These are phyloP conservation scores for Beris chalybata DNA, from an alignment of 2,888 invertebrate species.

Conservation along the genomic window DNA sequence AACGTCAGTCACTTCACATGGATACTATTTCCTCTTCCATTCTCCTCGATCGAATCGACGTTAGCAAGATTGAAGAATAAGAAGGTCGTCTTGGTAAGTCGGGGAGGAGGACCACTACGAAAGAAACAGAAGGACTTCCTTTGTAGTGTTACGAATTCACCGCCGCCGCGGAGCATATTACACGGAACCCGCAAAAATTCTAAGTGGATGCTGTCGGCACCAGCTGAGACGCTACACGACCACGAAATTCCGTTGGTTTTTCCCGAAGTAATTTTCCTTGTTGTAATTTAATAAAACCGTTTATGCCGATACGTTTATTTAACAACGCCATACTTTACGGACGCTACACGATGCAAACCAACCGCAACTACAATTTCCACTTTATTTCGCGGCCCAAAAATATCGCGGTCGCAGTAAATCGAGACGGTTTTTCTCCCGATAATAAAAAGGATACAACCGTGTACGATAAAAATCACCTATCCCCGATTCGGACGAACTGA, in stretches of 20 bases:
- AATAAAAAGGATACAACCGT: slow-evolving; percentile 1
- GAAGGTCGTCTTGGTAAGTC: background rate
- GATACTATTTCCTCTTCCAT: background rate
- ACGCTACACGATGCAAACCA: too few species aligned
- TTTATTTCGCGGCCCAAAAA: too few species aligned
- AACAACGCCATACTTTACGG: too few species aligned
- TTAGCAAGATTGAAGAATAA: background rate
- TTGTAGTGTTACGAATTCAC: too few species aligned
- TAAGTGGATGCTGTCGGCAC: background rate
- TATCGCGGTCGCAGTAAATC: too few species aligned
- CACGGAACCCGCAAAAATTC: background rate
- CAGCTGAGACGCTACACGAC: background rate
- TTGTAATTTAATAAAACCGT: too few species aligned
- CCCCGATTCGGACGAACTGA: background rate
- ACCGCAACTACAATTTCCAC: too few species aligned
- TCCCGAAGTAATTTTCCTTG: too few species aligned
- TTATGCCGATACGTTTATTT: too few species aligned
- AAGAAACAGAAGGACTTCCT: background rate
- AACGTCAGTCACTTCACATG: background rate
- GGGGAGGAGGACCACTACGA: background rate
- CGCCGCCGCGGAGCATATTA: background rate
- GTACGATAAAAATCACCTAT: background rate
- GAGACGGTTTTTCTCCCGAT: background rate
- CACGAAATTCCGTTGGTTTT: too few species aligned
- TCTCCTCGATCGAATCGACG: background rate